phyloP scores from a whole-genome alignment of 2,113 vertebrate genomes.

The Lepisosteus oculatus region DNA sequence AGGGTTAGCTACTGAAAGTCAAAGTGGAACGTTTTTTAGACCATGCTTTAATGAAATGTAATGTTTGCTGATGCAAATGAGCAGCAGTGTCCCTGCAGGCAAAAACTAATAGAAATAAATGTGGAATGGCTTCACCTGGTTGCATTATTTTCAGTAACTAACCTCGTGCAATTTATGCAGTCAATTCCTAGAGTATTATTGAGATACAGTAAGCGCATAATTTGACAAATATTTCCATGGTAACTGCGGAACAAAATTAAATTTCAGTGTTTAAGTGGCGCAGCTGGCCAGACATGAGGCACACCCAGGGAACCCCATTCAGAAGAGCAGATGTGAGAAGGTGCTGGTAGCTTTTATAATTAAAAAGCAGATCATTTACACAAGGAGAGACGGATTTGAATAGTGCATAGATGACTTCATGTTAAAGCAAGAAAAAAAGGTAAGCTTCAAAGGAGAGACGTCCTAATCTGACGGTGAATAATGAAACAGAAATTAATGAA shows the following conservation, averaged over 20 bases:
- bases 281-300: conserved; percentile 8
- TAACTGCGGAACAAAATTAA: conserved; percentile 6
- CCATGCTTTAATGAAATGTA: neutral
- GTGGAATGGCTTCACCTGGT: neutral
- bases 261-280: conserved; percentile 13
- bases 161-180: conserved; percentile 1
- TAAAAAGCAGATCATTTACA: neutral
- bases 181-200: conserved; percentile 14
- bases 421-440: too few relatives aligned
- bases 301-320: neutral
- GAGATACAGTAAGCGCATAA: conserved; percentile 13
- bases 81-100: neutral
- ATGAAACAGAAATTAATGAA: too few relatives aligned
- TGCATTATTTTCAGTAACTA: neutral
- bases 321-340: conserved; percentile 1
- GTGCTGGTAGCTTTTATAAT: neutral
- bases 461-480: too few relatives aligned
- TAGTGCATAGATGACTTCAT: too few relatives aligned
- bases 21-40: conserved; percentile 4
- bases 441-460: too few relatives aligned
- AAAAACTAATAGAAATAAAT: conserved; percentile 1
- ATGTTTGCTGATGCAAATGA: neutral
- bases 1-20: neutral
- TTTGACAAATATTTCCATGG: conserved; percentile 21
- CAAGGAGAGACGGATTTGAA: too few relatives aligned